Base-by-base conservation (phyloP, 2,888 invertebrate genomes). In the Yponomeuta malinellus region DNA sequence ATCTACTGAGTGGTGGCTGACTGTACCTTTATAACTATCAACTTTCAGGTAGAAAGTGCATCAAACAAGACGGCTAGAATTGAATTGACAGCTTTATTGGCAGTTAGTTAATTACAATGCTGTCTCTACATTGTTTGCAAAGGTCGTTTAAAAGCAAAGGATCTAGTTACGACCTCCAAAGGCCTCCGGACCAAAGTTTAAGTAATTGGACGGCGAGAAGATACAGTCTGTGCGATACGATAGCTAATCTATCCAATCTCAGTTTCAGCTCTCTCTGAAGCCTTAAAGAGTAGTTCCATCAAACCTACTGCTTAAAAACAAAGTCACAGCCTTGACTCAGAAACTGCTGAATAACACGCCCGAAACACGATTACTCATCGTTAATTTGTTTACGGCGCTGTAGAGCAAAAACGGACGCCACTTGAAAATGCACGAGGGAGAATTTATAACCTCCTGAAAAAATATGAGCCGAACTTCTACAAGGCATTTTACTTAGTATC, bases 401-500 rank as follows among this genome's bases (percentile, higher is more conserved):
- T 59, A 59, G 52, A 59, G 52, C 52, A 59, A 59, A 59, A 59
- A 59, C 52, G 52, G 15, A 59, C 15, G 52, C 52, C 52, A 59
- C 15, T 59, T 59, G 52, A 59, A 59, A 59, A 59, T 59, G 52
- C 52, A 59, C 12, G 52, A 59, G 52, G 52, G 52, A 59, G 52
- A 59, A 59, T 59, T 59, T 59, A 59, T 59, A 59, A 59, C 52
- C 15, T 9, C n/a, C 43, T 31, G 37, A 70, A 59, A 70, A 70
- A 72, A 73, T 72, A 74, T 69, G 72, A 70, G 68, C 63, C 65
- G 31, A 59, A 70, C 63, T 48, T 68, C 71, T 70, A 73, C 72
- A 73, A 72, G 71, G 68, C 71, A 71, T 68, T 72, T 71, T 72
- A 79, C 82, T 78, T 78, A 78, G 79, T 79, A 82, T 79, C 78